Conservation (phyloP, 2,888 invertebrate species). For the Tanytarsus gracilentus region DNA sequence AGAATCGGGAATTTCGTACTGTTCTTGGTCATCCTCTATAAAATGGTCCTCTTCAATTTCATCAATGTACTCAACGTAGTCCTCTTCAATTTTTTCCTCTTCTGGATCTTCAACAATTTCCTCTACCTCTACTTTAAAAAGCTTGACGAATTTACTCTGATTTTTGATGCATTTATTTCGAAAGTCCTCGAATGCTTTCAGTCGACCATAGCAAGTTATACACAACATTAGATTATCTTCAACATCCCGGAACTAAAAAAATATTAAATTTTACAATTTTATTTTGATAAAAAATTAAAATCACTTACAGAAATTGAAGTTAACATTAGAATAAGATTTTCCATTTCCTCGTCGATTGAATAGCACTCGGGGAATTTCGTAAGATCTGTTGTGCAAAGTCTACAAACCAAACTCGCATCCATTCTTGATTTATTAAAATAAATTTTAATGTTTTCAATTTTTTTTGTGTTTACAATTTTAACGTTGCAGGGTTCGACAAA, state of each 20-base stretch:
- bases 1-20: not conserved
- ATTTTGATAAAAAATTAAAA: not conserved
- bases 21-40: not conserved
- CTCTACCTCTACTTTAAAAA: not conserved
- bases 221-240: not conserved
- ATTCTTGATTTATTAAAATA: not conserved
- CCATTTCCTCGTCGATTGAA: slow-evolving; percentile 2
- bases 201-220: not conserved
- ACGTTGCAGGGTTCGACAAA: too few relatives aligned
- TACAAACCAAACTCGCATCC: not conserved
- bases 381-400: not conserved
- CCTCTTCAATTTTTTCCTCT: not conserved
- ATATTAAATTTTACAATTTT: not conserved
- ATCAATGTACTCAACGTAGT: not conserved
- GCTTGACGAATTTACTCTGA: not conserved
- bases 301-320: not conserved
- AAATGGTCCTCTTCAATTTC: not conserved
- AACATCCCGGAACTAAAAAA: not conserved
- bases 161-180: not conserved
- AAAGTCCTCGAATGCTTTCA: not conserved
- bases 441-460: not conserved
- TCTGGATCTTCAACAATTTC: not conserved
- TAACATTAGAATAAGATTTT: not conserved
- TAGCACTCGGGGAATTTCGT: not conserved
- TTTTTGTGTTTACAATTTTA: not conserved